A percentile compares a stretch with the other conserved stretches of the same genome.
Conservation (phyloP, 2,113 vertebrate species). For the Myotis lucifugus region DNA sequence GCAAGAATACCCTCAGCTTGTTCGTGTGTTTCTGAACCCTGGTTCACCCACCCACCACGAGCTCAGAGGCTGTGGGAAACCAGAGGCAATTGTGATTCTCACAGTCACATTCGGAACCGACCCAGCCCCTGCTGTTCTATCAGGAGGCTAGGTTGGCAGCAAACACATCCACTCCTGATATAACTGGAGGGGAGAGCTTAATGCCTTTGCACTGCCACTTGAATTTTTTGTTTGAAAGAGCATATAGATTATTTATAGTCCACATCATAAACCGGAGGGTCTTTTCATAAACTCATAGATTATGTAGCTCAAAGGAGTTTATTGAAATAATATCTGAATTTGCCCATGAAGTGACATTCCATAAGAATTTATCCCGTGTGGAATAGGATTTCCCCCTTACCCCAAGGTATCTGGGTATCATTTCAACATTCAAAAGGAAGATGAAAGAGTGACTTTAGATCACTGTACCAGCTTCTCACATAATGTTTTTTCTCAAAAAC, state of each 20-base stretch:
- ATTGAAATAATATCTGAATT: constrained; percentile 79
- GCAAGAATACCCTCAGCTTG: neutral
- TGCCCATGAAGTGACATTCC: constrained; percentile 65
- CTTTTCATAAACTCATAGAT: constrained; percentile 79
- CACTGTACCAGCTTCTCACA: constrained; percentile 1
- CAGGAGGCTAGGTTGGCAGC: constrained; percentile 60
- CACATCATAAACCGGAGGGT: constrained; percentile 70
- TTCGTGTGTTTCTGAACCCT: constrained; percentile 45
- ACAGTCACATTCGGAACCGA: constrained; percentile 46
- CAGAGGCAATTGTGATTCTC: constrained; percentile 58
- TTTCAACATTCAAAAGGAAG: constrained; percentile 64
- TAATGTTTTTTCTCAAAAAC: neutral
- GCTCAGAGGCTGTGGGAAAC: constrained; percentile 56
- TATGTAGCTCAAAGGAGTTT: constrained; percentile 76
- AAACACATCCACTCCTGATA: constrained; percentile 62
- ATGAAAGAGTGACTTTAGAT: constrained; percentile 51
- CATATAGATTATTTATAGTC: constrained; percentile 76
- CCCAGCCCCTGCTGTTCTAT: constrained; percentile 53
- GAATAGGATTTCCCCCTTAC: constrained; percentile 70
- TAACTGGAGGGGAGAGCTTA: constrained; percentile 70
- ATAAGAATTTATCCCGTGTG: constrained; percentile 54
- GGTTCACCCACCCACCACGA: constrained; percentile 18
- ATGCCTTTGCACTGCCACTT: constrained; percentile 65
- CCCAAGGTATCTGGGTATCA: constrained; percentile 56
- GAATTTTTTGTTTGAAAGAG: constrained; percentile 73